These are phyloP conservation scores for Ephydatia muelleri DNA, from an alignment of 37 sponge, comb jelly and placozoan species.

Conservation along the genomic window DNA sequence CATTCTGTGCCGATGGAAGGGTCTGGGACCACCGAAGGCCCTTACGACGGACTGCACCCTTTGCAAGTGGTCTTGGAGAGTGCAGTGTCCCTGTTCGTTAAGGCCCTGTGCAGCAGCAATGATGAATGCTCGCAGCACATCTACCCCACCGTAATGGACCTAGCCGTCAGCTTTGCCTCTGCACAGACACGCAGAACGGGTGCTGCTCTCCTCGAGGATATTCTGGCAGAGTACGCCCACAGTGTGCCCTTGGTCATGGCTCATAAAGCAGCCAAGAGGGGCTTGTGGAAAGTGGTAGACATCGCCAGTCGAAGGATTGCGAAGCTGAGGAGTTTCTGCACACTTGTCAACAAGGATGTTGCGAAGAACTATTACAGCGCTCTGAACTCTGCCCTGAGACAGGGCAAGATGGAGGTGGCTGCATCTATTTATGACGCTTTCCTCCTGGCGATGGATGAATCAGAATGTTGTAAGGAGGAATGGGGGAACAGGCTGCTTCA, in stretches of 20 bases:
- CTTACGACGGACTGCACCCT: background rate
- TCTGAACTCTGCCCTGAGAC: background rate
- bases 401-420: background rate
- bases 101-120: background rate
- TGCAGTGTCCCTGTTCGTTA: background rate
- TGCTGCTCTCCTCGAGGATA: background rate
- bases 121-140: background rate
- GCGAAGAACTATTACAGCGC: background rate
- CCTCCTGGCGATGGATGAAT: background rate
- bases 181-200: background rate
- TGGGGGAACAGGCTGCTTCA: background rate
- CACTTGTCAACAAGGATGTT: background rate
- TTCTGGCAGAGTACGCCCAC: background rate
- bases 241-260: background rate
- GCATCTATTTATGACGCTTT: background rate
- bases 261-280: conserved; percentile 12
- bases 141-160: background rate
- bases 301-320: background rate
- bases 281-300: conserved; percentile 23
- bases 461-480: background rate
- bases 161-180: background rate
- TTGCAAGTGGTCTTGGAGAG: background rate
- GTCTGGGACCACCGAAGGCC: background rate
- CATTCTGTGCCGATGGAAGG: background rate
- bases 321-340: background rate